Evolutionary conservation across 2,113 vertebrate species (phyloP).

Genomic region (Typhlomys cinereus): DNA sequence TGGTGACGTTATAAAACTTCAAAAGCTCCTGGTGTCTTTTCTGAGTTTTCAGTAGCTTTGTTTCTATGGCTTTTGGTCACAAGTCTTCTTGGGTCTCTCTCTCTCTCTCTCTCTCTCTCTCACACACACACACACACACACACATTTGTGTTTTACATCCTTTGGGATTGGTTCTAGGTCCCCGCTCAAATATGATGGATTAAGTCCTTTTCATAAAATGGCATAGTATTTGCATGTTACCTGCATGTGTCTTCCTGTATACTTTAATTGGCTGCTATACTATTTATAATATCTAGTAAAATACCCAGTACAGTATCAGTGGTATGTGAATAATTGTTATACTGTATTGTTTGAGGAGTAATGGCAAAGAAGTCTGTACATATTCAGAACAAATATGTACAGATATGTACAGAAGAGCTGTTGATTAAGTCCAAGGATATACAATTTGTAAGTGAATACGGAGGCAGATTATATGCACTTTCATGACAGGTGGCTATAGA

Average conservation of each 20-base stretch:
- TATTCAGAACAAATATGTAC: background rate
- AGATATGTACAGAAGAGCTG: no score
- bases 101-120: no score
- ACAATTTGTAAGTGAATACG: no score
- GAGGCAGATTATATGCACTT: no score
- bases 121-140: no score
- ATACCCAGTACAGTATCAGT: background rate
- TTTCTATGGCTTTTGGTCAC: background rate
- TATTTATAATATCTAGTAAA: background rate
- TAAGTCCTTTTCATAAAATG: background rate
- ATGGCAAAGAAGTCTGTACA: background rate
- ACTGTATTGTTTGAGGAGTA: background rate
- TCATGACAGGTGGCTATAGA: no score
- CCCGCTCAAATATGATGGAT: background rate
- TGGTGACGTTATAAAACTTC: background rate
- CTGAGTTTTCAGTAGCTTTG: background rate
- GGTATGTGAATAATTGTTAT: background rate
- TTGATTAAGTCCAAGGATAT: no score
- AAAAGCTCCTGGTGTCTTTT: background rate
- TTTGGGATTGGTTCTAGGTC: background rate
- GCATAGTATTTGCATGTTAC: background rate
- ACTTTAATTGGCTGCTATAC: background rate
- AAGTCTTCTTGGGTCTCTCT: conserved; percentile 4
- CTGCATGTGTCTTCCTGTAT: background rate
- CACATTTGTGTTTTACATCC: no score